Base-by-base conservation (phyloP, 2,113 vertebrate species). In the Bujurquina vittata region DNA sequence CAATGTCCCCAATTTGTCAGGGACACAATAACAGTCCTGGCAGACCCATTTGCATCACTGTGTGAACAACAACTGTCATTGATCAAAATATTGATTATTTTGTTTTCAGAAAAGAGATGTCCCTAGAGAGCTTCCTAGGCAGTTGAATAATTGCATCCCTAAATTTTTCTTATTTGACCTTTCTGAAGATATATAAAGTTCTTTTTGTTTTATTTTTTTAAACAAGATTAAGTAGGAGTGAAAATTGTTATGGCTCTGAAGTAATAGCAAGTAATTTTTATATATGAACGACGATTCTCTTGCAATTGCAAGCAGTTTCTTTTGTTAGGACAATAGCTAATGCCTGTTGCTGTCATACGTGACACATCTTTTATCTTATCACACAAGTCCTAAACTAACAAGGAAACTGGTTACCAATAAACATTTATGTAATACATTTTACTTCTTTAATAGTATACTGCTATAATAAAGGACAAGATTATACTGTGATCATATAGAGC, bases 41-140 rank as follows among this genome's bases (percentile, higher is more conserved):
- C 92, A 91, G 90, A 93, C 67, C 80, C 74, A 94, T 95, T 95
- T 94, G 91, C 94, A 94, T 95, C 90, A 93, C 88, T 93, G 87
- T 92, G 91, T 88, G 88, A 92, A 93, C 91, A 93, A 95, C 92
- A 94, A 93, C 94, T 94, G 88, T 84, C 55, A 94, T 91, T 93
- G 94, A 94, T 94, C 75, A 75, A 69, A 75, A 85, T 83, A 95
- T 94, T 94, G 94, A 95, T 94, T 93, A 90, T 92, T 85, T 92
- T 91, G 83, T 94, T 92, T 87, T 89, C 77, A 88, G 86, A 91
- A 91, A 91, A 88, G 76, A 86, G 89, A 86, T 82, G 88, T 92
- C 90, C 85, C 88, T 2, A 9, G 69, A 84, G 88, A 92, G 77
- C 7, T 81, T 58, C 84, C 87, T 63, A 83, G 29, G 40, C 58